A percentile compares a stretch with the other conserved stretches of the same genome.
Evolutionary conservation across 30 jellyfish, hydroid and myxozoan species (phyloP).

Genomic region (Turritopsis rubra): DNA sequence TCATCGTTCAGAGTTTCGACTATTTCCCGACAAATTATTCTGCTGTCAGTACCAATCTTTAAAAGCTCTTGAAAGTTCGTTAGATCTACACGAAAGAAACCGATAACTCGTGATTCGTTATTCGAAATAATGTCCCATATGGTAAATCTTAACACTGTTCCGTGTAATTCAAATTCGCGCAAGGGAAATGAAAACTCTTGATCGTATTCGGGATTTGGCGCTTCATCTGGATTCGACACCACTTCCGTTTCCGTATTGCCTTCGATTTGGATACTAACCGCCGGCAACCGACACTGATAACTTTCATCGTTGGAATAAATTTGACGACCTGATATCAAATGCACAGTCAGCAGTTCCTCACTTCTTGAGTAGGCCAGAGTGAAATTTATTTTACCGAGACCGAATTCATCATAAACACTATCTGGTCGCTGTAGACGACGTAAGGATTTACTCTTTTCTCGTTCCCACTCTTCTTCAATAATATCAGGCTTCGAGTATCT

Average conservation of each 20-base stretch:
- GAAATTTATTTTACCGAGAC: constrained; percentile 65
- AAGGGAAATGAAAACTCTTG: constrained; percentile 61
- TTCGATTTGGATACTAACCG: constrained; percentile 44
- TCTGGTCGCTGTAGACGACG: constrained; percentile 68
- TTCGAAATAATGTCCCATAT: constrained; percentile 52
- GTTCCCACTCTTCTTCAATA: background rate
- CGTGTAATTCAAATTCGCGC: constrained; percentile 30
- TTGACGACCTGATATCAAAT: constrained; percentile 76
- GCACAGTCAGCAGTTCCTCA: constrained; percentile 46
- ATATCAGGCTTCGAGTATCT: constrained; percentile 4
- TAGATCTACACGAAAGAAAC: constrained; percentile 18
- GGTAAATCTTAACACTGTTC: constrained; percentile 39
- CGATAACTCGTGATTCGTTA: constrained; percentile 25
- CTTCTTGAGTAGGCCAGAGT: constrained; percentile 41
- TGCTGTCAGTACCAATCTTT: background rate
- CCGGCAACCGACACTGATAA: constrained; percentile 39
- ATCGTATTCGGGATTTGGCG: constrained; percentile 89
- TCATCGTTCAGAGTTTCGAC: background rate
- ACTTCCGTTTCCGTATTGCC: constrained; percentile 54
- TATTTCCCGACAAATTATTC: constrained; percentile 13
- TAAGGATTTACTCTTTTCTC: background rate
- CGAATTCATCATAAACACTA: constrained; percentile 37
- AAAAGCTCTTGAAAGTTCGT: constrained; percentile 1
- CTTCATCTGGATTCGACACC: constrained; percentile 82
- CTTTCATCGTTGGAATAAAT: constrained; percentile 37